Percentiles rank a stretch among this genome's conserved stretches.
Evolutionary conservation across 2,797 vertebrate species (phyloP).

Genomic region (Phylloscopus collybita): DNA sequence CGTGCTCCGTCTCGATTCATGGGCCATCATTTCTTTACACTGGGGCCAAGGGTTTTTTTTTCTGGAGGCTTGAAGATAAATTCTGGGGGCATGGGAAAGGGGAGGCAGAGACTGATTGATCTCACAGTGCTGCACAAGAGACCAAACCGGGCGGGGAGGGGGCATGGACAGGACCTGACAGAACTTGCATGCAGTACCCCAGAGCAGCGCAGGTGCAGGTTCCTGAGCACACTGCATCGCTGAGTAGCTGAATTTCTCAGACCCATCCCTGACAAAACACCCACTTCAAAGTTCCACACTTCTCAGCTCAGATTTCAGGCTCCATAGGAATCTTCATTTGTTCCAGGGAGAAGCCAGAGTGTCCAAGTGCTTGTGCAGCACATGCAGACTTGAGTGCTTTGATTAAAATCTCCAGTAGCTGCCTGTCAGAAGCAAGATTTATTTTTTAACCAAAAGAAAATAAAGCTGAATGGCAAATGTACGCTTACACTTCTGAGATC

Average conservation of each 20-base stretch:
- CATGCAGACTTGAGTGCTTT: not conserved
- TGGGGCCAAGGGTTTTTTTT: not conserved
- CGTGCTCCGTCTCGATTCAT: not conserved
- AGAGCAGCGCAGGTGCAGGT: not conserved
- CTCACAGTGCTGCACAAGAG: not conserved
- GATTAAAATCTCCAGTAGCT: not conserved
- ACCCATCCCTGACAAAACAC: slow-evolving; percentile 7
- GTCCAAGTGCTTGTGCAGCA: not conserved
- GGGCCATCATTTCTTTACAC: not conserved
- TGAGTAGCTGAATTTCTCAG: not conserved
- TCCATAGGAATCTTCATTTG: not conserved
- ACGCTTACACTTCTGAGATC: not conserved
- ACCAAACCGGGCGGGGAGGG: rapidly evolving
- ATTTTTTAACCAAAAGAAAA: slow-evolving; percentile 11
- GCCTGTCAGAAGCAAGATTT: not conserved
- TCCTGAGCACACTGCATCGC: not conserved
- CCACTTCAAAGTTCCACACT: not conserved
- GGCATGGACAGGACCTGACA: rapidly evolving
- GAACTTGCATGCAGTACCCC: not conserved
- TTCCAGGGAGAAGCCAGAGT: not conserved
- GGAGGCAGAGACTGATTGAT: not conserved
- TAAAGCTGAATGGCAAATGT: slow-evolving; percentile 27
- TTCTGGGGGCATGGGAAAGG: not conserved
- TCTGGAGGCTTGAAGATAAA: not conserved
- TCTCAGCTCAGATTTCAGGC: slow-evolving; percentile 12